Evolutionary conservation across 1,140 invertebrate genomes (phyloP), one percentile per base, ranked within the genome.

Genomic region (Antheraea pernyi): DNA sequence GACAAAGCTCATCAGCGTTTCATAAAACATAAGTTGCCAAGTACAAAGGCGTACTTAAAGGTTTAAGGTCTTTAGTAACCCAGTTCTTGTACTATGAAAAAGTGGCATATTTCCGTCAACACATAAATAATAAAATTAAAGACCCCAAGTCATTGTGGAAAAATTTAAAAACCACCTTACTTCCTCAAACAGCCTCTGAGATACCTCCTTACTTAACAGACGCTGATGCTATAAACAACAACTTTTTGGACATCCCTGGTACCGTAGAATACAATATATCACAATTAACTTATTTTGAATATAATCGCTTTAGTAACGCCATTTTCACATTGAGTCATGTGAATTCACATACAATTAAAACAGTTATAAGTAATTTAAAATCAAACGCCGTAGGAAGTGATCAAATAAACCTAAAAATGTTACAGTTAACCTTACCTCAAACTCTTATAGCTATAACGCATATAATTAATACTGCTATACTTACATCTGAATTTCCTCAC

Each of bases 71-170:
- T 18, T 18, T 73, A 18, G 71, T 73, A 0, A 36, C 7, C 0
- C 46, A 19, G 0, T 36, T 69, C 3, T 46, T 76, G 9, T 18
- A 69, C n/a, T 61, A 19, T 11, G 71, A 73, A 76, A 73, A 68
- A 60, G 16, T 30, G 3, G 74, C 74, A 30, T 77, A 70, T 64
- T 74, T 72, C 46, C 63, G 67, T 22, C 13, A 63, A 59, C 30
- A 66, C 36, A 59, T 71, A 48, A 69, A 61, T 53, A 67, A 58
- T 19, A 71, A 69, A 36, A 46, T 58, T 13, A 46, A 63, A 22
- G 67, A 62, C 19, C 42, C 53, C 13, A 61, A 11, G 58, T 4
- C 59, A 13, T 18, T 73, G 30, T 73, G 72, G 72, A 66, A 64
- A 19, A 67, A 63, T 64, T 46, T 73, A 19, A 73, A 73, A 60